A percentile compares a stretch with the other conserved stretches of the same genome.
Evolutionary conservation across 2,797 vertebrate species (phyloP).

Genomic region (Molossus alvarezi): DNA sequence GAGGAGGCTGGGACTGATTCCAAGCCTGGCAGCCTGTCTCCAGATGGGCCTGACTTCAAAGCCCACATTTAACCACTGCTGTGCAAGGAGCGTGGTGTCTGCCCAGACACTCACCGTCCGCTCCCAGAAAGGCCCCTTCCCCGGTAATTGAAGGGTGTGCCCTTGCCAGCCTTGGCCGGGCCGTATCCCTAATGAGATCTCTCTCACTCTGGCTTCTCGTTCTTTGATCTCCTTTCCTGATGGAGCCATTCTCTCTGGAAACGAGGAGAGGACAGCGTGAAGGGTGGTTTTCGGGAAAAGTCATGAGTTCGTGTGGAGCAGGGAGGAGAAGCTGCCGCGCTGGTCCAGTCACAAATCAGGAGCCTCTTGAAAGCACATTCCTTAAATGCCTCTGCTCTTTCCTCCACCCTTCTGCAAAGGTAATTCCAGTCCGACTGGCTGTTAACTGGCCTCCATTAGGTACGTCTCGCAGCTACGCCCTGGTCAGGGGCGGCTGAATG

Average conservation of each 20-base stretch:
- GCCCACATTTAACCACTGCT: slow-evolving; percentile 57
- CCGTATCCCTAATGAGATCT: slow-evolving; percentile 17
- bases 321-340: rapidly evolving
- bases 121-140: background rate
- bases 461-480: background rate
- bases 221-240: slow-evolving; percentile 56
- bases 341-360: background rate
- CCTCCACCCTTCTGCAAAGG: background rate
- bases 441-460: background rate
- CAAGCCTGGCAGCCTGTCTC: slow-evolving; percentile 26
- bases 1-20: background rate
- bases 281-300: background rate
- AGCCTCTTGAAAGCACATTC: background rate
- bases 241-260: background rate
- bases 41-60: slow-evolving; percentile 70
- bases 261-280: background rate
- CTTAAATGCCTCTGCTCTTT: background rate
- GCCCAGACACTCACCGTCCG: slow-evolving; percentile 29
- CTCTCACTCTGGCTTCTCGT: background rate
- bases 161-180: background rate
- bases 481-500: background rate
- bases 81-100: slow-evolving; percentile 27
- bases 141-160: slow-evolving; percentile 65
- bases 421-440: background rate
- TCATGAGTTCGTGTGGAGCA: background rate